Conservation (phyloP, 2,888 invertebrate species). For the Lasioglossum leucozonium region DNA sequence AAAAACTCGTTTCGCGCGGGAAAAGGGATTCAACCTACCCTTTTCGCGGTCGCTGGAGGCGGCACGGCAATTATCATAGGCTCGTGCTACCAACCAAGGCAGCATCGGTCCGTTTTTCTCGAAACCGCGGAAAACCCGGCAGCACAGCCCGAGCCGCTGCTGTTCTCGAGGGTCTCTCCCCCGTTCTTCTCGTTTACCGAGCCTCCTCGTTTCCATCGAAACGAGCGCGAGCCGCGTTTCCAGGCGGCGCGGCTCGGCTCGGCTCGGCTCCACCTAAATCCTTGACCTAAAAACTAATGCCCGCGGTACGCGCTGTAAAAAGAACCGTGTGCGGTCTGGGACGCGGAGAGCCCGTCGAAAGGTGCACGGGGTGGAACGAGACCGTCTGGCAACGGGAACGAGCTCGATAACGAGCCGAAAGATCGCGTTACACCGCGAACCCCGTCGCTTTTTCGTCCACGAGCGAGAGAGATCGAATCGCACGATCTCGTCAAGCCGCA, state of each 20-base stretch:
- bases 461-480: slow-evolving; percentile 5
- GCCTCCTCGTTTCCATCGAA: slow-evolving; percentile 28
- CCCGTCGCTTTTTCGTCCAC: background rate
- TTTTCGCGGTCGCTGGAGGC: background rate
- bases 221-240: slow-evolving; percentile 37
- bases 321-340: slow-evolving; percentile 24
- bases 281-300: slow-evolving; percentile 66
- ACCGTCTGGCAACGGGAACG: slow-evolving; percentile 43
- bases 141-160: background rate
- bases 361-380: slow-evolving; percentile 60
- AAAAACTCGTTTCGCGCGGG: slow-evolving; percentile 16
- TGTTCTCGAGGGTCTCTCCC: slow-evolving; percentile 26
- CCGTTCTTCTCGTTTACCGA: slow-evolving; percentile 37
- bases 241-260: slow-evolving; percentile 12
- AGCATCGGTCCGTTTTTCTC: background rate
- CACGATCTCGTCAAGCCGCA: background rate
- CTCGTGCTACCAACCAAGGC: background rate
- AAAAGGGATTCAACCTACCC: background rate
- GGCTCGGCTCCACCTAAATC: slow-evolving; percentile 38
- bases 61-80: background rate
- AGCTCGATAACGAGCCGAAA: slow-evolving; percentile 48
- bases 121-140: slow-evolving; percentile 9
- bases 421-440: slow-evolving; percentile 52
- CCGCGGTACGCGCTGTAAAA: slow-evolving; percentile 24
- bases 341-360: slow-evolving; percentile 34